Evolutionary conservation across 2,113 vertebrate species (phyloP).

Genomic region (Pelobates fuscus): DNA sequence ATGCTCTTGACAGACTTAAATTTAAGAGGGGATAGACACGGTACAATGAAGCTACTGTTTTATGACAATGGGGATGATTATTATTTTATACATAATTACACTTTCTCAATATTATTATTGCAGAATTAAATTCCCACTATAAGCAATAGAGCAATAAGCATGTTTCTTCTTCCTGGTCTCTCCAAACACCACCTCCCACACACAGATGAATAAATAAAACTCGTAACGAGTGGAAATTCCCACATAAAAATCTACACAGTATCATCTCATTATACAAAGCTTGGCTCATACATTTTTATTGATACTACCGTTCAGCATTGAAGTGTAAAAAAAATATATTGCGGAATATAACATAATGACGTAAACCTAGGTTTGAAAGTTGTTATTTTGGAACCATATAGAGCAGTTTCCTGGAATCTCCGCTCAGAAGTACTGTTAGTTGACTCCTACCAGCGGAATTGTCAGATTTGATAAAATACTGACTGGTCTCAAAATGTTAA

Average conservation of each 20-base stretch:
- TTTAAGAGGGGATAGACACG: conserved; percentile 1
- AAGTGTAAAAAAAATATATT: background rate
- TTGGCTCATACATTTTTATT: background rate
- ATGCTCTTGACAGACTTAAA: background rate
- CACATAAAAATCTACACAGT: background rate
- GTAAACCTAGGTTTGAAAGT: background rate
- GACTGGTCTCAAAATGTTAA: no score
- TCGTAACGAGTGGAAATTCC: conserved; percentile 9
- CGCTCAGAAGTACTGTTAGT: no score
- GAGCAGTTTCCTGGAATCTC: background rate
- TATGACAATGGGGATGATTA: background rate
- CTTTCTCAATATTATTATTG: conserved; percentile 24
- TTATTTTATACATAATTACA: conserved; percentile 10
- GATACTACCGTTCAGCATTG: background rate
- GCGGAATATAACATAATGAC: background rate
- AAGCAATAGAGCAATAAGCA: conserved; percentile 5
- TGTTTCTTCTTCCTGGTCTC: background rate
- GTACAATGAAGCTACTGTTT: conserved; percentile 35
- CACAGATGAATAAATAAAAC: background rate
- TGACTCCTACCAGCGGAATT: no score
- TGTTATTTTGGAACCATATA: background rate
- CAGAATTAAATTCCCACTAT: conserved; percentile 6
- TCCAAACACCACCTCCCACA: conserved; percentile 2
- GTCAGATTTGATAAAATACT: no score
- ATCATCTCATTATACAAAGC: background rate